Percentiles rank a stretch among this genome's conserved stretches.
Conservation (phyloP, 2,888 invertebrate genomes). For the Zelleria hepariella region DNA sequence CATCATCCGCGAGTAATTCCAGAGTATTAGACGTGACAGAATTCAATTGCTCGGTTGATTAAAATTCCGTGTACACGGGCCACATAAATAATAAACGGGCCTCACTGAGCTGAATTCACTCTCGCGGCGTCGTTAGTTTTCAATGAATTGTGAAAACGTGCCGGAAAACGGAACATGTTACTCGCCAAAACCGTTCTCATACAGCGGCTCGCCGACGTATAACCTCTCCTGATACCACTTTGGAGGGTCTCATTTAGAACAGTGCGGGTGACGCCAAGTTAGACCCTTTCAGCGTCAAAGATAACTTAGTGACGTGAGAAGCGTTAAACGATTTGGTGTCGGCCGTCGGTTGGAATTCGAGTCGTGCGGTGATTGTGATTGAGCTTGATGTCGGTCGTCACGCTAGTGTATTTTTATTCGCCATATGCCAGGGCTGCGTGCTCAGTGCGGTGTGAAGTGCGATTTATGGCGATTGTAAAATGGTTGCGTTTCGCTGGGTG, state of each 20-base stretch:
- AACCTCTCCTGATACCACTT: slow-evolving; percentile 10
- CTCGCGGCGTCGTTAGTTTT: slow-evolving; percentile 18
- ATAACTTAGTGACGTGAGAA: slow-evolving; percentile 45
- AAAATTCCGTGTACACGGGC: slow-evolving; percentile 31
- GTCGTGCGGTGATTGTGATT: slow-evolving; percentile 29
- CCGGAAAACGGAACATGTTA: slow-evolving; percentile 34
- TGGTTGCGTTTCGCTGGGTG: slow-evolving; percentile 40
- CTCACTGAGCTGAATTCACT: slow-evolving; percentile 21
- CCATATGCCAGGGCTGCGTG: slow-evolving; percentile 29
- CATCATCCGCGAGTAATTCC: neutral
- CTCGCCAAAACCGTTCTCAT: slow-evolving; percentile 27
- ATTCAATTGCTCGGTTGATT: slow-evolving; percentile 20
- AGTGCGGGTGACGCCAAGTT: slow-evolving; percentile 23
- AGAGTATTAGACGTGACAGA: neutral
- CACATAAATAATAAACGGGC: slow-evolving; percentile 45
- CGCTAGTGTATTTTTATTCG: slow-evolving; percentile 42
- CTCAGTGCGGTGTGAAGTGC: slow-evolving; percentile 44
- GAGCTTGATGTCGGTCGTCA: slow-evolving; percentile 33
- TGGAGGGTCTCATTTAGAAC: slow-evolving; percentile 32
- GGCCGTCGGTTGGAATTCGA: slow-evolving; percentile 33
- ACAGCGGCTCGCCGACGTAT: slow-evolving; percentile 13
- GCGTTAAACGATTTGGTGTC: slow-evolving; percentile 36
- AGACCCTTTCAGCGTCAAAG: slow-evolving; percentile 34
- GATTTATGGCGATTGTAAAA: slow-evolving; percentile 51
- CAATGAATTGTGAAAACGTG: slow-evolving; percentile 46